phyloP scores from a whole-genome alignment of 2,113 vertebrate species.

The Percina caprodes region DNA sequence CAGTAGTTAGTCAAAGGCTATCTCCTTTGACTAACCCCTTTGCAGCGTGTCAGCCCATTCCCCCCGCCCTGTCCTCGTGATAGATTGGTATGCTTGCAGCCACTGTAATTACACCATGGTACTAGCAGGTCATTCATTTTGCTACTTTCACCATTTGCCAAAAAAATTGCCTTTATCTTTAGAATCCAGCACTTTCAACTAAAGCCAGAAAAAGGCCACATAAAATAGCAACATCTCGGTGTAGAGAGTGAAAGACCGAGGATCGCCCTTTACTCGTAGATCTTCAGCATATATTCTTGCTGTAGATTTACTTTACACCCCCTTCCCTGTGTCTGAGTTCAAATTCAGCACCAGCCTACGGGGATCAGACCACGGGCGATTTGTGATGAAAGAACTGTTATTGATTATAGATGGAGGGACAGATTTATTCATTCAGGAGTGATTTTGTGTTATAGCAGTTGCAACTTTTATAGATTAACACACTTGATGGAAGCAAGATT shows the following conservation, averaged over 20 bases:
- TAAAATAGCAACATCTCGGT: constrained; percentile 84
- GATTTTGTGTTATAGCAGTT: not conserved
- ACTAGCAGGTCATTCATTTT: constrained; percentile 98
- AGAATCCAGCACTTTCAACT: constrained; percentile 91
- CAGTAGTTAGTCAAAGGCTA: constrained; percentile 99
- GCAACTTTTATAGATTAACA: not conserved
- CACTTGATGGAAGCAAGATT: not conserved
- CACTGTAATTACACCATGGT: constrained; percentile 97
- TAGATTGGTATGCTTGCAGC: constrained; percentile 98
- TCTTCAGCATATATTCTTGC: constrained; percentile 42
- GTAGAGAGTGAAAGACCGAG: constrained; percentile 32
- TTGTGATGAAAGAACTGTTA: not conserved
- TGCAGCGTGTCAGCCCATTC: constrained; percentile 89
- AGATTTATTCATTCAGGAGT: not conserved
- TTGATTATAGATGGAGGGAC: not conserved
- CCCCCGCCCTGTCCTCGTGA: constrained; percentile 85
- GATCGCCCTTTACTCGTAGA: constrained; percentile 47
- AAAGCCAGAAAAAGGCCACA: constrained; percentile 89
- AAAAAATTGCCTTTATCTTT: constrained; percentile 98
- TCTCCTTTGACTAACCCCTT: constrained; percentile 99
- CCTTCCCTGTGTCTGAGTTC: constrained; percentile 14
- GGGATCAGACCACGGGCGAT: not conserved
- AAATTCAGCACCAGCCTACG: constrained; percentile 48
- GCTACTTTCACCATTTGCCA: constrained; percentile 95
- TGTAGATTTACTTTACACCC: constrained; percentile 48